These are phyloP conservation scores for Motacilla alba DNA, from an alignment of 2,113 vertebrate species.

Conservation along the genomic window DNA sequence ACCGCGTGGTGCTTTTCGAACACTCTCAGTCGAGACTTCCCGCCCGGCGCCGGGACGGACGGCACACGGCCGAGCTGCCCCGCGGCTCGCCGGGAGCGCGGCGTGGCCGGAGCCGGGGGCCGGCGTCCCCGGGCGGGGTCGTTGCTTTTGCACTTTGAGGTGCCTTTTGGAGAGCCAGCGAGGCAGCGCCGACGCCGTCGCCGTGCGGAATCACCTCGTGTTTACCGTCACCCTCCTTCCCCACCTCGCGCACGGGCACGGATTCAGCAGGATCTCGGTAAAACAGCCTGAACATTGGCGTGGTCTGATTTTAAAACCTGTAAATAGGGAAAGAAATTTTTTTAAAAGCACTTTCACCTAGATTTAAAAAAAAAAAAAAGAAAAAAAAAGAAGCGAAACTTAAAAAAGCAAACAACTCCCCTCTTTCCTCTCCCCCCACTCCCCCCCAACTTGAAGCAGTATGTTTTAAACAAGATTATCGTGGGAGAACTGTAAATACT, in stretches of 20 bases:
- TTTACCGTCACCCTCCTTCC: slow-evolving; percentile 43
- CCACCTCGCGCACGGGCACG: slow-evolving; percentile 26
- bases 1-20: slow-evolving; percentile 45
- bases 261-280: slow-evolving; percentile 49
- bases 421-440: neutral
- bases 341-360: slow-evolving; percentile 99
- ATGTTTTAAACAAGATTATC: slow-evolving; percentile 74
- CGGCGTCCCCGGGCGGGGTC: neutral
- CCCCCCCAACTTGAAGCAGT: slow-evolving; percentile 84
- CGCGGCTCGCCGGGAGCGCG: neutral
- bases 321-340: slow-evolving; percentile 96
- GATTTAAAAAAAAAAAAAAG: slow-evolving; percentile 75
- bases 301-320: slow-evolving; percentile 89
- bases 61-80: neutral
- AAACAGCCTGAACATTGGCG: slow-evolving; percentile 65
- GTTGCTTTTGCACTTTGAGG: slow-evolving; percentile 68
- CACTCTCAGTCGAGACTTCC: neutral
- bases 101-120: neutral
- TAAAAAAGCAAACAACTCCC: slow-evolving; percentile 33
- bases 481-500: slow-evolving; percentile 88
- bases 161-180: slow-evolving; percentile 72
- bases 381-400: slow-evolving; percentile 20
- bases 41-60: neutral
- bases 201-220: slow-evolving; percentile 39
- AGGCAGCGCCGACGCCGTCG: slow-evolving; percentile 41